Conservation (phyloP, 2,797 vertebrate genomes). For the Nyctalus aviator region DNA sequence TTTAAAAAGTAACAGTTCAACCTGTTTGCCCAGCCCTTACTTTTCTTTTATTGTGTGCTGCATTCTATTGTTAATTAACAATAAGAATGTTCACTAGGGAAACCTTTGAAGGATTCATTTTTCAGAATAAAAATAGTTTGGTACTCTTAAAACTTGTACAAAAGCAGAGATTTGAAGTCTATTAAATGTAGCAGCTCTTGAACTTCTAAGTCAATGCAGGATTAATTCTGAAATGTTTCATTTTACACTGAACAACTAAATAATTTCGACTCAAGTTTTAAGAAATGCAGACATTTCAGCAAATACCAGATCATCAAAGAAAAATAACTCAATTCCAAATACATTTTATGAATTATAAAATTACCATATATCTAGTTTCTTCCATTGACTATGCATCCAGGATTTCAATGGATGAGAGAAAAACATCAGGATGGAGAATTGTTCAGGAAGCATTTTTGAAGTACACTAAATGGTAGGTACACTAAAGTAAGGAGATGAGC, state of each 20-base stretch:
- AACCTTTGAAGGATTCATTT: conserved; percentile 66
- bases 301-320: background rate
- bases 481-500: background rate
- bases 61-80: conserved; percentile 81
- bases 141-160: background rate
- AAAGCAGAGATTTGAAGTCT: conserved; percentile 25
- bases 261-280: conserved; percentile 44
- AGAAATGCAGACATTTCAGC: background rate
- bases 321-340: conserved; percentile 29
- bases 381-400: background rate
- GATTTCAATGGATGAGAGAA: background rate
- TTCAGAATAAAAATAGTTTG: conserved; percentile 57
- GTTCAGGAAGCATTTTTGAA: background rate
- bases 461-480: background rate
- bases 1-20: conserved; percentile 54
- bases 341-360: conserved; percentile 9
- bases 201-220: conserved; percentile 7
- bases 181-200: background rate
- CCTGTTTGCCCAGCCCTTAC: conserved; percentile 6
- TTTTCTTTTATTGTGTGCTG: conserved; percentile 77
- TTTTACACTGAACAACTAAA: conserved; percentile 24
- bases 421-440: background rate
- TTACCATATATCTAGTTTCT: background rate
- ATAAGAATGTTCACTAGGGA: conserved; percentile 68
- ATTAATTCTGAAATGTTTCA: conserved; percentile 52